Evolutionary conservation across 2,888 invertebrate species (phyloP), one percentile per base, ranked within the genome.

Genomic region (Pseudococcus longispinus): DNA sequence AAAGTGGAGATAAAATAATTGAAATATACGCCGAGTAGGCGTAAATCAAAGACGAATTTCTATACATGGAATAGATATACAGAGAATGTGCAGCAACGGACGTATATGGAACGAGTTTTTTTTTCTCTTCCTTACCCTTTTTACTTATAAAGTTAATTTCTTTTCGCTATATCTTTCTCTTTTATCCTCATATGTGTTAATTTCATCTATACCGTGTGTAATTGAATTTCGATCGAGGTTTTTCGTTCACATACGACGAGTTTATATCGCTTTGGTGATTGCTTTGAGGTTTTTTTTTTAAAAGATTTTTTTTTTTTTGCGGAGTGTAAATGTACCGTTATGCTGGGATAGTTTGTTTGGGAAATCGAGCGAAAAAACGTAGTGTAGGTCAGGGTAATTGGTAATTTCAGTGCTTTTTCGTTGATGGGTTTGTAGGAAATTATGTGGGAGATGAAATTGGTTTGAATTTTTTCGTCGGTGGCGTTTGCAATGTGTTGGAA

Each of bases 1-100:
- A 51, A 18, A 51, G 51, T 26, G 60, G 3, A 60, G 60, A 60
- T 60, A 26, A 23, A 60, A 60, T 60, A 60, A 60, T 60, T 60
- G 60, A 60, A 60, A 60, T 60, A 23, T 60, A 60, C 60, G 23
- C 26, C 60, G 60, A 60, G 60, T 60, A 60, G 60, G 60, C 60
- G 60, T 60, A 60, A 60, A 60, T 60, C 60, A 60, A 60, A 60
- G 60, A 60, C 60, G 23, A 60, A 60, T 60, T 60, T 60, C 60
- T 60, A 60, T 60, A 51, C 51, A 51, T 51, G 60, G 60, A 20
- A 13, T 32, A 32, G 32, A 32, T 60, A 60, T 51, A 51, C 9
- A 26, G 8, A n/a, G 23, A 23, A 60, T 6, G 55, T 32, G 32
- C 60, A 11, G 20, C 26, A 20, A 23, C 9, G 60, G 23, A 60